Conservation (phyloP, 2,797 vertebrate genomes). For the Heterohyrax brucei region DNA sequence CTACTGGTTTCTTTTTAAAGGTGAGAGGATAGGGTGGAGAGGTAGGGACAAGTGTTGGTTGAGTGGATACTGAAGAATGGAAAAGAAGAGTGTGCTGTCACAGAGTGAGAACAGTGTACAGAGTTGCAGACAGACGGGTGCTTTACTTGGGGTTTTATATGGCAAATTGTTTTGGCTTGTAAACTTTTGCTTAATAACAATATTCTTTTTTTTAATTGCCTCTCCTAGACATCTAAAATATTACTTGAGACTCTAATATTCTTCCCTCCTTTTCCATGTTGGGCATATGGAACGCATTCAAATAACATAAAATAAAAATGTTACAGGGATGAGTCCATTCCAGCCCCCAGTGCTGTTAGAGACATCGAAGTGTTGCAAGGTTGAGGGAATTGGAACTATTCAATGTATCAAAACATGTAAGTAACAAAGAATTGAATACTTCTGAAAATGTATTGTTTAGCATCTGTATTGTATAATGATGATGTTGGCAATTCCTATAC, state of each 20-base stretch:
- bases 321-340: neutral
- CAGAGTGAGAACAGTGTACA: too few species aligned
- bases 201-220: neutral
- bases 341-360: too few species aligned
- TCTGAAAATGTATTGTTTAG: conserved; percentile 52
- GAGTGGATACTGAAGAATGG: too few species aligned
- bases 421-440: conserved; percentile 19
- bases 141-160: too few species aligned
- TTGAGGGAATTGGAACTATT: neutral
- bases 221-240: conserved; percentile 29
- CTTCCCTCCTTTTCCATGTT: conserved; percentile 40
- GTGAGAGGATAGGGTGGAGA: too few species aligned
- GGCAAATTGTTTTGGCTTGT: too few species aligned
- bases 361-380: neutral
- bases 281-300: conserved; percentile 25
- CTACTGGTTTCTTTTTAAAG: too few species aligned
- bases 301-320: conserved; percentile 46
- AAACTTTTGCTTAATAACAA: too few species aligned
- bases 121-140: too few species aligned
- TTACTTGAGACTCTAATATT: conserved; percentile 30
- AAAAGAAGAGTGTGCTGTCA: too few species aligned
- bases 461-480: conserved; percentile 8
- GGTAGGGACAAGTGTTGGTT: too few species aligned
- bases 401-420: neutral
- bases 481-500: neutral